Evolutionary conservation across 1,140 invertebrate genomes (phyloP), one percentile per base, ranked within the genome.

Genomic region (Philotrypesis tridentata): DNA sequence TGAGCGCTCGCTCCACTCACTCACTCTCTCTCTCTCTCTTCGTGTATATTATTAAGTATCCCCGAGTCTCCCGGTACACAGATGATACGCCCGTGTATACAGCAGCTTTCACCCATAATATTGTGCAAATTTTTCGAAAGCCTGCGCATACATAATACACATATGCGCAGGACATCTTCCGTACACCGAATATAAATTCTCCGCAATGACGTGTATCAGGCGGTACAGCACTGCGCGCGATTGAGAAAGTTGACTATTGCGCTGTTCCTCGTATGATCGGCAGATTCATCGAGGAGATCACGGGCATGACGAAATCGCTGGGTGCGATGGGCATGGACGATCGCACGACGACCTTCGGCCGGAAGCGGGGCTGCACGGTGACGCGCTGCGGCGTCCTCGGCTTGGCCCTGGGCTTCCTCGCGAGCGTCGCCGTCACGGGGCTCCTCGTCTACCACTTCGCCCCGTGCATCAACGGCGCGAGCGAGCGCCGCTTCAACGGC

Each of bases 371-470:
- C 87, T 93, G 77, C 85, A 92, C 85, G 86, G 91, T 90, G 70
- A 93, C 84, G 85, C 92, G 83, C 88, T 92, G 89, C 87, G 91
- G 84, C 4, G 91, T 91, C 17, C 89, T 93, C 67, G 86, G 93
- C 2, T 86, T 94, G 4, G 89, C 91, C 3, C 82, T 92, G 14
- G 89, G 93, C 70, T 93, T 94, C 84, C 85, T 92, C 3, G 84
- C 92, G 76, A 90, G 92, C n/a, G 80, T 95, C 27, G 91, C 94
- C 0, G 93, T 93, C 43, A 95, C 95, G 9, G 93, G 94, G 3
- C 92, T 95, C 5, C 88, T 95, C 72, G 94, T 95, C 3, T 95
- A 95, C 85, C 95, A 95, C 88, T 95, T 95, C 80, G 94, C 94
- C 3, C 93, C 94, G 0, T 95, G 94, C 71, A 91, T 93, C 8